Evolutionary conservation across 2,113 vertebrate genomes (phyloP).

Genomic region (Petrocephalus microphthalmus): DNA sequence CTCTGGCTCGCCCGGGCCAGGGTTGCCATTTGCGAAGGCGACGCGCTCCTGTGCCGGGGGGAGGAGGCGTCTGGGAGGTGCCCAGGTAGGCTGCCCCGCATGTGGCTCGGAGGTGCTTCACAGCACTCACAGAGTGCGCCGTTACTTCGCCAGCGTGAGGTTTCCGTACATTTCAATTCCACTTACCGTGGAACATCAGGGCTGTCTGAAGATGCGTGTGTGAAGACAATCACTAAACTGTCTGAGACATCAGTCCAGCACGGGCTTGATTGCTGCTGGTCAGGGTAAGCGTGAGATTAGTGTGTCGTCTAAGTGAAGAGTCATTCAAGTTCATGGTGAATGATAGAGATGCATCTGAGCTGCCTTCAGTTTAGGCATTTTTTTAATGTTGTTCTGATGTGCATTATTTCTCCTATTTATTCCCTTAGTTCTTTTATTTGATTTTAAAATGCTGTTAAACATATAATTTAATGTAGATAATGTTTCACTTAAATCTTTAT

Average conservation of each 20-base stretch:
- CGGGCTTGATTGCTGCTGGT: not conserved
- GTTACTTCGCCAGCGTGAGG: not conserved
- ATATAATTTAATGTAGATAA: not conserved
- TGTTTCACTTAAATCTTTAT: not conserved
- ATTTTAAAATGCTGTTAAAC: not conserved
- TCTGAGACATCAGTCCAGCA: not conserved
- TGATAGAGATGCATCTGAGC: not conserved
- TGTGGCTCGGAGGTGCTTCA: not conserved
- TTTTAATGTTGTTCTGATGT: not conserved
- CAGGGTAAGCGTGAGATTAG: not conserved
- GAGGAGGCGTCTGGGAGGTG: conserved; percentile 34
- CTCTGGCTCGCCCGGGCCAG: not conserved
- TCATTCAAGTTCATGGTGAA: not conserved
- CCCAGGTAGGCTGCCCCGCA: conserved; percentile 18
- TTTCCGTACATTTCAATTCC: not conserved
- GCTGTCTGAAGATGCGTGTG: not conserved
- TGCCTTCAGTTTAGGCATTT: not conserved
- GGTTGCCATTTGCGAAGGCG: not conserved
- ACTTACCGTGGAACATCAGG: not conserved
- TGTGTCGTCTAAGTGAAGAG: not conserved
- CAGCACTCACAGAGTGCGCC: not conserved
- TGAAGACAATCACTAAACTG: not conserved
- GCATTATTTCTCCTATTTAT: not conserved
- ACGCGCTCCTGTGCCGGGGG: conserved; percentile 7
- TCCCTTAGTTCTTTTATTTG: not conserved